Evolutionary conservation across 1,140 invertebrate genomes (phyloP), one percentile per base, ranked within the genome.

Genomic region (Caerostris darwini): DNA sequence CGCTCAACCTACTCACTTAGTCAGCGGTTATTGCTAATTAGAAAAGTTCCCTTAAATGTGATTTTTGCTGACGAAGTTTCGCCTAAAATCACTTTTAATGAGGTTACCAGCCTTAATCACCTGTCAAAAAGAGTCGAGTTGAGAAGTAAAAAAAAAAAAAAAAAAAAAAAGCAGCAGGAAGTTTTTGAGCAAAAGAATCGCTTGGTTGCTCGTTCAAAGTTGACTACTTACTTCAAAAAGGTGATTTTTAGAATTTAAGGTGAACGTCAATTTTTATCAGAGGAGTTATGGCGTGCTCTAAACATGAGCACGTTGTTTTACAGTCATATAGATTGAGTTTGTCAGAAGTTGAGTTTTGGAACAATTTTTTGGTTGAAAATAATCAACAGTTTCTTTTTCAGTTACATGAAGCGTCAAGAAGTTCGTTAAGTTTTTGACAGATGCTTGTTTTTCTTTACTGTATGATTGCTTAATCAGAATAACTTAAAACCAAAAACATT

Each of bases 21-120:
- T 91, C 89, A 91, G 89, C 89, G 71, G 61, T 85, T 61, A 67
- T 19, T 64, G 82, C 90, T 92, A 92, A 92, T 92, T 92, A 92
- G 90, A 85, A 83, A 92, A 67, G 90, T 85, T 85, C 77, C 81
- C 58, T 61, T 85, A 64, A 92, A 83, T 61, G 50, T 85, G 81
- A 83, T 92, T 92, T 92, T 67, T 67, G 90, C 90, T 92, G 90
- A 92, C 90, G 90, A 56, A 19, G 90, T 57, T 85, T 85, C 58
- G 54, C 69, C 90, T 85, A 92, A 92, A 92, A 85, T 92, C 90
- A 92, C 90, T 92, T 92, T 92, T 92, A 92, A 92, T 92, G 90
- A 92, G 81, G 50, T 90, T 10, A 50, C n/a, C 58, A 12, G 0
- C 90, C 90, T 64, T 92, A 92, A 92, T 92, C 90, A 92, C 90